Base-by-base conservation (phyloP, 2,113 vertebrate species). In the Serilophus lunatus region DNA sequence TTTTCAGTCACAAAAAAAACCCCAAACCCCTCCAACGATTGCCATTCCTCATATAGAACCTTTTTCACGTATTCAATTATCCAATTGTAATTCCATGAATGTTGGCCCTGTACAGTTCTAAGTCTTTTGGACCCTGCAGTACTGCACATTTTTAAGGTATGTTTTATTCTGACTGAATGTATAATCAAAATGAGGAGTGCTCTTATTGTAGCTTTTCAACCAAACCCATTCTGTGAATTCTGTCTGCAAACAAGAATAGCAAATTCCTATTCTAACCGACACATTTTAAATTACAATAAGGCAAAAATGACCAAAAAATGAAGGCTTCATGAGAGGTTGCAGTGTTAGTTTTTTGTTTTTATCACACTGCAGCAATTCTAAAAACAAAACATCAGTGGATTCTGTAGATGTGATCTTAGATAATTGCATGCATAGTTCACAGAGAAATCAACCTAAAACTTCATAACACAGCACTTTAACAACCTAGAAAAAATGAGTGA, bases 401-500 rank as follows among this genome's bases (percentile, higher is more conserved):
- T 93, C 80, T 91, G 24, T 59, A 72, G 56, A 57, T 23, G 13
- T 0, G 1, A 28, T 50, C 45, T 69, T 61, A 45, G 26, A 70
- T 61, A 88, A 88, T 16, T 49, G 10, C 31, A 40, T 61, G 23
- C 33, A 54, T 13, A 57, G 31, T 80, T 90, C 59, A 80, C 13
- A 42, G 56, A 78, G 26, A 77, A 93, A 86, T 88, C 47, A 90
- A 44, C 20, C 10, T 51, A 35, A 78, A 93, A 40, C 51, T 68
- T 76, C 33, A 44, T 31, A 87, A 66, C 57, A 33, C 10, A 76
- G 19, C 28, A 42, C 1, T 77, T 88, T 19, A 84, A 54, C 40
- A 91, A 22, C 0, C 0, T 3, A n/a, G 10, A 31, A 71, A 74
- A 70, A 26, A 61, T 1, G 0, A 51, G 3, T 63, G 4, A 75